Conservation (phyloP, 2,888 invertebrate species). For the Drosophila kanekoi region DNA sequence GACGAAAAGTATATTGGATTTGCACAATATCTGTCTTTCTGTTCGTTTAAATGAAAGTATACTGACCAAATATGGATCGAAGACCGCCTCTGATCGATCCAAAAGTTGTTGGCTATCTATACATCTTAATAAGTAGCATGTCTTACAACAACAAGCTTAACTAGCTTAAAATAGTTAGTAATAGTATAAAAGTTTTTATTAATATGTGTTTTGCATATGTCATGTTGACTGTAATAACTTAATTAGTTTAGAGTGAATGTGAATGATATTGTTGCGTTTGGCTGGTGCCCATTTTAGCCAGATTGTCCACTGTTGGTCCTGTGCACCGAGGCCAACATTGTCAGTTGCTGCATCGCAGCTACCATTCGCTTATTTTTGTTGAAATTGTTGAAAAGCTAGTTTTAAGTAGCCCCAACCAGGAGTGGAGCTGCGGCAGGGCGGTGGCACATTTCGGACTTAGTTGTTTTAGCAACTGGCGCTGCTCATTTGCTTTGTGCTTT, state of each 20-base stretch:
- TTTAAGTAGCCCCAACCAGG: slow-evolving; percentile 65
- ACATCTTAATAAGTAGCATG: too few relatives aligned
- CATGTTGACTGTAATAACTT: background rate
- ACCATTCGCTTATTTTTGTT: slow-evolving; percentile 49
- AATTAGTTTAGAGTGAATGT: background rate
- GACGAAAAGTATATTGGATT: too few relatives aligned
- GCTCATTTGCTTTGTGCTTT: slow-evolving; percentile 75
- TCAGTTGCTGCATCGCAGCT: slow-evolving; percentile 46
- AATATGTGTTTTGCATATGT: too few relatives aligned
- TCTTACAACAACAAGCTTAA: too few relatives aligned
- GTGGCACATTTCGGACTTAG: slow-evolving; percentile 39
- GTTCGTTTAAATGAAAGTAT: too few relatives aligned
- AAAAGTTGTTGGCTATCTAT: too few relatives aligned
- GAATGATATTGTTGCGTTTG: slow-evolving; percentile 41
- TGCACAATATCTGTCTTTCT: too few relatives aligned
- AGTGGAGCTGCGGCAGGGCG: background rate
- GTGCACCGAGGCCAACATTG: slow-evolving; percentile 43
- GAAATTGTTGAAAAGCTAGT: slow-evolving; percentile 71
- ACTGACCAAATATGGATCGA: too few relatives aligned
- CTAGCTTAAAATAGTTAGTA: background rate
- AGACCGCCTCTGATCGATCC: too few relatives aligned
- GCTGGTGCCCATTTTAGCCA: background rate
- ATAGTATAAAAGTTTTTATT: background rate
- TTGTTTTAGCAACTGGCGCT: slow-evolving; percentile 68
- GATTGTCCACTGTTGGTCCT: slow-evolving; percentile 5